A percentile compares a stretch with the other conserved stretches of the same genome.
Conservation (phyloP, 2,113 vertebrate species). For the Apus apus region DNA sequence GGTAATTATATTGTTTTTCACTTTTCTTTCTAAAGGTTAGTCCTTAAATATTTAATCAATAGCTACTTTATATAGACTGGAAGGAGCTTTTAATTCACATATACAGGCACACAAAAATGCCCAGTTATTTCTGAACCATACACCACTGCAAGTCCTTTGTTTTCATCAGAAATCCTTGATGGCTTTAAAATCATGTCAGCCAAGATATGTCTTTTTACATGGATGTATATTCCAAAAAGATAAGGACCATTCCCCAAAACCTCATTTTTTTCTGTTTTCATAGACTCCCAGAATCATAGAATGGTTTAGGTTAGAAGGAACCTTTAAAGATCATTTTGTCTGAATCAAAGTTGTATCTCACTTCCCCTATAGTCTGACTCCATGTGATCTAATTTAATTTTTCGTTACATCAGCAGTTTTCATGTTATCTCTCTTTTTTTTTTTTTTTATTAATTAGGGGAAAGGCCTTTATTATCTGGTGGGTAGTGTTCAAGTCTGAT, state of each 20-base stretch:
- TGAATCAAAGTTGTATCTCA: neutral
- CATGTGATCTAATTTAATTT: neutral
- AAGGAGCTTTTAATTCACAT: slow-evolving; percentile 8
- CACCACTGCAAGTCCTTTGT: neutral
- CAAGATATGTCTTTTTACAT: neutral
- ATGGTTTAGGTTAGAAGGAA: too few relatives aligned
- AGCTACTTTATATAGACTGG: neutral
- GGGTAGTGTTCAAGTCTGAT: neutral
- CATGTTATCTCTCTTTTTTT: neutral
- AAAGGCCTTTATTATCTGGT: neutral
- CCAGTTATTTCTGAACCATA: neutral
- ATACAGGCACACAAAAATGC: neutral
- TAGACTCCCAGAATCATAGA: too few relatives aligned
- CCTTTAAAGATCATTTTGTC: neutral
- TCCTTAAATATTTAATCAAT: slow-evolving; percentile 13
- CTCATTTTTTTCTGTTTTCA: neutral
- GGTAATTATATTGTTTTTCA: neutral
- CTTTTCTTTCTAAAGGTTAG: neutral
- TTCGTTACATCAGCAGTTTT: neutral
- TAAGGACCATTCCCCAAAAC: neutral
- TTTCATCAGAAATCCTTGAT: neutral
- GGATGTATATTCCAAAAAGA: neutral
- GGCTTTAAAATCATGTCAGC: neutral
- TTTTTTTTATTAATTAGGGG: neutral
- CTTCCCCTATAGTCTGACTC: neutral